These are phyloP conservation scores for Napeogenes sylphis DNA, from an alignment of 2,888 invertebrate species.

Conservation along the genomic window DNA sequence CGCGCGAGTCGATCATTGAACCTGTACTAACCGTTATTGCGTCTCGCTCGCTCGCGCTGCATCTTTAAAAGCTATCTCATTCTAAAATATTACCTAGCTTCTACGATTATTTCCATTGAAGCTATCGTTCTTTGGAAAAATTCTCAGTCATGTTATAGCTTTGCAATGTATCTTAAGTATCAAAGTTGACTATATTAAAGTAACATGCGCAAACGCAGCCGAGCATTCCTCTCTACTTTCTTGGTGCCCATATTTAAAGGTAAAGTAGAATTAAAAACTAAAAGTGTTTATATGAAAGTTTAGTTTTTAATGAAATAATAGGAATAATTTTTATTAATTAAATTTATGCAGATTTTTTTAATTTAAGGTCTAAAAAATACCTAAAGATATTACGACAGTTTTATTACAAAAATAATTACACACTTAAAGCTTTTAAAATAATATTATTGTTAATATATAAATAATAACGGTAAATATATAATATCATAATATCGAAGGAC, in stretches of 20 bases:
- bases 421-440: too few species aligned
- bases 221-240: slow-evolving; percentile 29
- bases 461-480: background rate
- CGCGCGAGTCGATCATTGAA: slow-evolving; percentile 74
- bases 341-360: too few species aligned
- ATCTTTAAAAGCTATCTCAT: slow-evolving; percentile 40
- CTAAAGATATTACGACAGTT: background rate
- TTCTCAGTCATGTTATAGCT: slow-evolving; percentile 25
- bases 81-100: slow-evolving; percentile 53
- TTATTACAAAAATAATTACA: background rate
- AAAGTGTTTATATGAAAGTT: background rate
- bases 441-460: too few species aligned
- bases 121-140: slow-evolving; percentile 50
- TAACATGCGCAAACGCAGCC: slow-evolving; percentile 22
- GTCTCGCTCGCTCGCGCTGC: slow-evolving; percentile 50
- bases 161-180: slow-evolving; percentile 40
- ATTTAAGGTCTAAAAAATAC: too few species aligned
- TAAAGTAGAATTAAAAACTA: background rate
- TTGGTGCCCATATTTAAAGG: slow-evolving; percentile 18
- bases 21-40: slow-evolving; percentile 61
- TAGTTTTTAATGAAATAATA: background rate
- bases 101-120: slow-evolving; percentile 53
- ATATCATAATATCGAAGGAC: background rate
- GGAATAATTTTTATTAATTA: background rate
- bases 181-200: slow-evolving; percentile 19